Percentiles rank a stretch among this genome's conserved stretches.
These are phyloP conservation scores for Cydia pomonella DNA, from an alignment of 1,140 invertebrate genomes.

Conservation along the genomic window DNA sequence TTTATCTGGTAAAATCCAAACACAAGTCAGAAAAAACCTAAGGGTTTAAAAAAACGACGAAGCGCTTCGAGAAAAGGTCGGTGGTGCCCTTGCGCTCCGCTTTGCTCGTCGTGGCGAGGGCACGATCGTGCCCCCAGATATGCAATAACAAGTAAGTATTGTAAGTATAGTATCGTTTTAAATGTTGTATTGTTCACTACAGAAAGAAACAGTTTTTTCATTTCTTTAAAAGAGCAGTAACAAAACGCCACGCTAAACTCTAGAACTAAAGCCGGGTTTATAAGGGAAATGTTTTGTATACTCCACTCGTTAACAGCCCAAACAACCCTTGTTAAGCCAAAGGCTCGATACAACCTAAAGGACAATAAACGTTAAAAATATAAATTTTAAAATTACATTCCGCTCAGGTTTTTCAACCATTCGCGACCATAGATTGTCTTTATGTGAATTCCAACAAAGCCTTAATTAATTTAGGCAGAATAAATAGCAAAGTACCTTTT, in stretches of 20 bases:
- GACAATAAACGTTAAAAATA: conserved; percentile 13
- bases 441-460: background rate
- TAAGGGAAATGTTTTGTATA: conserved; percentile 15
- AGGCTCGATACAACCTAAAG: conserved; percentile 9
- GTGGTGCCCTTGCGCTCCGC: no score
- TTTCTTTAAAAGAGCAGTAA: background rate
- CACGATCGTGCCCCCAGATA: no score
- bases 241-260: background rate
- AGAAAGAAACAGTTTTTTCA: background rate
- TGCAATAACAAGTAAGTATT: no score
- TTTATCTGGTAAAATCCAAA: no score
- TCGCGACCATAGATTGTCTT: background rate
- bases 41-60: no score
- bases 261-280: background rate
- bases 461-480: conserved; percentile 14
- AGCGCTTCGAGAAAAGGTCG: no score
- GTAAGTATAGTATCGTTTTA: no score
- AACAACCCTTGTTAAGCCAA: conserved; percentile 25
- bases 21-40: no score
- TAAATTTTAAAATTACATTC: background rate
- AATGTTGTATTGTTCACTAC: no score
- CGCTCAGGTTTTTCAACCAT: background rate
- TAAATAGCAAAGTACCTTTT: conserved; percentile 7
- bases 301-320: conserved; percentile 10
- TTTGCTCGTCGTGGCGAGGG: no score